These are phyloP conservation scores for Prosapia bicincta DNA, from an alignment of 2,888 invertebrate genomes.

Conservation along the genomic window DNA sequence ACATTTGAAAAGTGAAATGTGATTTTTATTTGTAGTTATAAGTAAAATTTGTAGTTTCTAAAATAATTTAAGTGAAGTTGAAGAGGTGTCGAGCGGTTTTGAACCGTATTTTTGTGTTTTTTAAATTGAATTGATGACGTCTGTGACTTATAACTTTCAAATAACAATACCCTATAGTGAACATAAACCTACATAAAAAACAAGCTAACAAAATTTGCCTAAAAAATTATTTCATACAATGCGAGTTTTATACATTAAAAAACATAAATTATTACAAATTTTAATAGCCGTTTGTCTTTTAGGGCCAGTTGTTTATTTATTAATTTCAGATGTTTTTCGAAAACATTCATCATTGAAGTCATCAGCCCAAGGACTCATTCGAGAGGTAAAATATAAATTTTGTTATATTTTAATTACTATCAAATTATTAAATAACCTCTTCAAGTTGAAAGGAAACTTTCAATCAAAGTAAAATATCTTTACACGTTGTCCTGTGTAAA, in stretches of 20 bases:
- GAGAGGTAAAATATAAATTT: not conserved
- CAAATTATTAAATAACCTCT: no score
- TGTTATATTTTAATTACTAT: no score
- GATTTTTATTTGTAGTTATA: not conserved
- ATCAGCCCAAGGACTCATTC: not conserved
- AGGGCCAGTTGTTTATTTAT: not conserved
- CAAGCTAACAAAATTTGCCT: no score
- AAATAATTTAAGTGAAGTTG: not conserved
- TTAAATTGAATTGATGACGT: not conserved
- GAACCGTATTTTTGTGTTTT: no score
- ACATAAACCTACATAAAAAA: no score
- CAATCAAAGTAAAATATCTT: no score
- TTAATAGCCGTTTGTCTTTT: not conserved
- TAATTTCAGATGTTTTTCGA: not conserved
- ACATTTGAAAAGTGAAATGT: not conserved
- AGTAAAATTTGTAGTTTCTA: not conserved
- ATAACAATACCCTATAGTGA: no score
- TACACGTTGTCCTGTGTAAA: no score
- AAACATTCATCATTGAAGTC: not conserved
- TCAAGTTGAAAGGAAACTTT: no score
- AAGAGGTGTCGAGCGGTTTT: not conserved
- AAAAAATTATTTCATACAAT: not conserved
- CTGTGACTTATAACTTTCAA: not conserved
- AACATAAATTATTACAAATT: not conserved
- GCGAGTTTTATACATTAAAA: not conserved